phyloP scores from a whole-genome alignment of 2,797 vertebrate genomes.

The Somateria mollissima region DNA sequence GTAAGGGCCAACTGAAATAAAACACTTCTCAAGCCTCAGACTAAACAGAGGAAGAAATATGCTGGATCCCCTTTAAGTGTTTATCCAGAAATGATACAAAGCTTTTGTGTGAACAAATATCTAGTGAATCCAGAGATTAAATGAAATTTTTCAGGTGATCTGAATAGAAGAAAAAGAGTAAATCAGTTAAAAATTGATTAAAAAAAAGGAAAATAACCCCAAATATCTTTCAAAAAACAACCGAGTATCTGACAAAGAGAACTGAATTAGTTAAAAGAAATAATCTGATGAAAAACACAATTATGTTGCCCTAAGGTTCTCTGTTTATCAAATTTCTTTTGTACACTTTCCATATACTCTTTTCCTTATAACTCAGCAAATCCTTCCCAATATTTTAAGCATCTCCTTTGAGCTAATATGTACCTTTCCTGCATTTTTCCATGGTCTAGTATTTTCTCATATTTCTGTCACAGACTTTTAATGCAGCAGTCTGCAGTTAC shows the following conservation, averaged over 20 bases:
- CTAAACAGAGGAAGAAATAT: not conserved
- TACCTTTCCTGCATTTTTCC: not conserved
- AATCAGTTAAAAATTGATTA: not conserved
- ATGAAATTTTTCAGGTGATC: not conserved
- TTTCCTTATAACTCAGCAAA: not conserved
- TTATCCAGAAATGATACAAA: not conserved
- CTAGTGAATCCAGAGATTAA: not conserved
- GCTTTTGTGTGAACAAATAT: not conserved
- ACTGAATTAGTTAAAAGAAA: not conserved
- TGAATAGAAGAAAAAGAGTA: not conserved
- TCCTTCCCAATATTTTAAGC: not conserved
- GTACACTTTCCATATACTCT: not conserved
- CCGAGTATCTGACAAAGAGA: not conserved
- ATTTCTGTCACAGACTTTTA: not conserved
- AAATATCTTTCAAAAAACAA: not conserved
- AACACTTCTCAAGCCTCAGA: not conserved
- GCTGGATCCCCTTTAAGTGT: not conserved
- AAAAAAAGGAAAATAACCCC: not conserved
- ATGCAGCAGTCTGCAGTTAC: not conserved
- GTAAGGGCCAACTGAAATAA: not conserved
- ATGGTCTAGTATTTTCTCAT: not conserved
- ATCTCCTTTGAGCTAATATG: slow-evolving; percentile 14
- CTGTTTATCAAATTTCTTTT: slow-evolving; percentile 6
- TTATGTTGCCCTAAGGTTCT: not conserved
- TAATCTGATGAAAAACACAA: not conserved